Evolutionary conservation across 1,140 invertebrate species (phyloP).

Genomic region (Nylanderia fulva): DNA sequence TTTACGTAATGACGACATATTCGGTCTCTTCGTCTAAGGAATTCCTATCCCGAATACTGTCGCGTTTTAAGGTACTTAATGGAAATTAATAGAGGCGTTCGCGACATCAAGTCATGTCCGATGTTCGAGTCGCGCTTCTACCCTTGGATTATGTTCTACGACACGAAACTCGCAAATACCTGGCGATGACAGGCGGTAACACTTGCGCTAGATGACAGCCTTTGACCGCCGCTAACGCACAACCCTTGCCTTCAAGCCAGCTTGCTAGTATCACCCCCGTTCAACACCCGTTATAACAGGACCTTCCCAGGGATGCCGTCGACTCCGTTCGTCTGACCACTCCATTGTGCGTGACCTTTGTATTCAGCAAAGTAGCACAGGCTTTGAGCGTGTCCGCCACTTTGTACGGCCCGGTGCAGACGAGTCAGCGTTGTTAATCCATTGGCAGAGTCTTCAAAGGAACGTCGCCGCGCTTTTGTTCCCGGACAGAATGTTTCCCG

Average conservation of each 20-base stretch:
- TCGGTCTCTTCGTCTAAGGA: no score
- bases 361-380: constrained; percentile 62
- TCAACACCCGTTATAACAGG: constrained; percentile 55
- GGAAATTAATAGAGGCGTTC: background rate
- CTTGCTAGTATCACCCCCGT: constrained; percentile 54
- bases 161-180: constrained; percentile 53
- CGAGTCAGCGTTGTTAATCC: constrained; percentile 65
- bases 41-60: no score
- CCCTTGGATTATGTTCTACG: constrained; percentile 25
- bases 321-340: constrained; percentile 62
- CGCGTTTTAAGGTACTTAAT: constrained; percentile 1
- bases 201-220: constrained; percentile 72
- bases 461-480: constrained; percentile 17
- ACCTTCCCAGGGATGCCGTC: constrained; percentile 40
- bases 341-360: constrained; percentile 74
- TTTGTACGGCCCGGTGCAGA: constrained; percentile 60
- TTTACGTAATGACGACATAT: no score
- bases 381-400: constrained; percentile 70
- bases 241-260: constrained; percentile 50
- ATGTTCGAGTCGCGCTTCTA: constrained; percentile 14
- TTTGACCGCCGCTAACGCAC: constrained; percentile 72
- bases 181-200: constrained; percentile 73
- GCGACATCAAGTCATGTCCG: constrained; percentile 35
- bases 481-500: constrained; percentile 31
- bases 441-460: constrained; percentile 64